phyloP scores from a whole-genome alignment of 37 sponge, comb jelly and placozoan species.

The Aphrocallistes beatrix region DNA sequence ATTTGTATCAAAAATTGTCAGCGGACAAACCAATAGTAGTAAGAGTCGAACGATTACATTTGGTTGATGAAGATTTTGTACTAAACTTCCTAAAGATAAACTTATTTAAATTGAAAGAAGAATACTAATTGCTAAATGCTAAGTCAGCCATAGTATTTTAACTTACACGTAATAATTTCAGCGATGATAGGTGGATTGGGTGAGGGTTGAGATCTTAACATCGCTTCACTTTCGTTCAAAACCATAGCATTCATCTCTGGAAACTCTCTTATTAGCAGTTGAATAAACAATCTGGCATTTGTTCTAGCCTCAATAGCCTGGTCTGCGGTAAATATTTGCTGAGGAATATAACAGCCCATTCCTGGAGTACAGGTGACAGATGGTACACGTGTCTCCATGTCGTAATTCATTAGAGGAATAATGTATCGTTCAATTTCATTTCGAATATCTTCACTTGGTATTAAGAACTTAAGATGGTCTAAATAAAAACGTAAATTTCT shows the following conservation, averaged over 20 bases:
- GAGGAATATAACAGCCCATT: background rate
- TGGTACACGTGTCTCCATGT: background rate
- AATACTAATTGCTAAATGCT: too few species aligned
- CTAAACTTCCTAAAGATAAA: too few species aligned
- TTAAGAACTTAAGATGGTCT: background rate
- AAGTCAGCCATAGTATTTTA: too few species aligned
- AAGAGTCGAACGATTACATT: too few species aligned
- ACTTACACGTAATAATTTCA: background rate
- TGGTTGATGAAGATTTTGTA: too few species aligned
- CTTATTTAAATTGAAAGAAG: too few species aligned
- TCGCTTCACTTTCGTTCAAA: background rate
- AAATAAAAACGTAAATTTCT: background rate
- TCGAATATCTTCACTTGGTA: background rate
- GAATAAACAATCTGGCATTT: background rate
- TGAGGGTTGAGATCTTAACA: background rate
- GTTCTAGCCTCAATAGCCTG: background rate
- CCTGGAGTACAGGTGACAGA: background rate
- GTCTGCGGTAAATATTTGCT: background rate
- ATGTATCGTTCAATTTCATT: background rate
- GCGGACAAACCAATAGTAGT: too few species aligned
- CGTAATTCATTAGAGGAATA: background rate
- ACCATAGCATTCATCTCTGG: background rate
- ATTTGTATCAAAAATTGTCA: too few species aligned
- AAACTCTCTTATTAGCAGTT: background rate
- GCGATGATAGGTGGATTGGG: background rate